Conservation (phyloP, 2,797 vertebrate species). For the Gobionotothen gibberifrons region DNA sequence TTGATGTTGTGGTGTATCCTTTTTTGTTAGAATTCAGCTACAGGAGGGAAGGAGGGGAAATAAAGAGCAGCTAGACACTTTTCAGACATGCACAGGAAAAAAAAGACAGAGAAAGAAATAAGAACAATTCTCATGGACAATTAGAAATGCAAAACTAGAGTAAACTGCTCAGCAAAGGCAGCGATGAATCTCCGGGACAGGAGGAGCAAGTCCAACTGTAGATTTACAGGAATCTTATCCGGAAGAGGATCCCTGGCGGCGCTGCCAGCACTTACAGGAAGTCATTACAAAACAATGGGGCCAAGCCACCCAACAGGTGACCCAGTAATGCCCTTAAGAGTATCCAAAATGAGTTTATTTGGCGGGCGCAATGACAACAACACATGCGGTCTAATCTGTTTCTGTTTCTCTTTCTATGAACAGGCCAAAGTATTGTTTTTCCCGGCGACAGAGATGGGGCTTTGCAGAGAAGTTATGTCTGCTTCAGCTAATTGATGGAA, state of each 20-base stretch:
- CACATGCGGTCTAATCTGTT: neutral
- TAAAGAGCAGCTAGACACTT: constrained; percentile 8
- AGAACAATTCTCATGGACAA: neutral
- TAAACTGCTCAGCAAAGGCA: constrained; percentile 10
- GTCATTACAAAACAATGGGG: constrained; percentile 5
- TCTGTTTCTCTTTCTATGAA: neutral
- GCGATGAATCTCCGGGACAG: neutral
- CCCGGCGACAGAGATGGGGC: neutral
- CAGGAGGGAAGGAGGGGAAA: neutral
- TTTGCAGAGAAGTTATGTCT: neutral
- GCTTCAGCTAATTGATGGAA: neutral
- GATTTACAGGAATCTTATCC: neutral
- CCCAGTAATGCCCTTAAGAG: neutral
- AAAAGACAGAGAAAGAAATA: constrained; percentile 2
- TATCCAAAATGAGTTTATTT: constrained; percentile 11
- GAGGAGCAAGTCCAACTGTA: neutral
- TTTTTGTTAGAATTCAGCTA: neutral
- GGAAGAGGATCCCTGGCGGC: neutral
- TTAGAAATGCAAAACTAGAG: neutral
- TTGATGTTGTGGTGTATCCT: too few species aligned
- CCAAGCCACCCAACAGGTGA: constrained; percentile 1
- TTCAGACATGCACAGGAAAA: constrained; percentile 17
- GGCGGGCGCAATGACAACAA: constrained; percentile 2
- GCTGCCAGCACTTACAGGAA: constrained; percentile 10
- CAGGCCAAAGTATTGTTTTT: neutral